Base-by-base conservation (phyloP, 2,113 vertebrate species). In the Amphiprion ocellaris region DNA sequence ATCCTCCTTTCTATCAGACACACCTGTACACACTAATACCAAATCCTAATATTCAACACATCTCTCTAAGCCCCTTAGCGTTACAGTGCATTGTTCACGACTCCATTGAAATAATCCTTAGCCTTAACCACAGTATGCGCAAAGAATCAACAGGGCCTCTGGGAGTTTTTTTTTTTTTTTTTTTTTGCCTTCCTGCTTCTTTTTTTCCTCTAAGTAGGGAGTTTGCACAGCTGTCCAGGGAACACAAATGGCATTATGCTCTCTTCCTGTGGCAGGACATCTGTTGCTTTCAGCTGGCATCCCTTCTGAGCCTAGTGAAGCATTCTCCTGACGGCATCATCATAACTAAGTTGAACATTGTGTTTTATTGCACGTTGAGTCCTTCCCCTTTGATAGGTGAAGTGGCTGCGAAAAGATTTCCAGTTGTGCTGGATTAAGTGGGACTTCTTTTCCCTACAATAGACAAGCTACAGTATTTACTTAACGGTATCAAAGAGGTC, bases 181-280 rank as follows among this genome's bases (percentile, higher is more conserved):
- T 54, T 80, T 85, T 3, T 26, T n/a, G 44, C 54, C 66, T 78
- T 19, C 49, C 70, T 79, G 52, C 16, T 23, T 68, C 37, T 66
- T 44, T 69, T 74, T 67, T 77, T 74, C 46, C 82, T 82, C 74
- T 66, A 69, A 81, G 81, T 76, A 49, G 52, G 62, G 69, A 77
- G 76, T 87, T 90, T 85, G 83, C 85, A 85, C 90, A 92, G 89
- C 89, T 90, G 87, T 78, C 87, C 19, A 0, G 30, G 81, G 37
- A 77, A 53, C 77, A 77, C 87, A 89, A 87, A 85, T 86, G 78
- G 74, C 82, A 66, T 82, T 75, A 69, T 47, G 21, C 76, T 59
- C 72, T 69, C 81, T 81, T 83, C 81, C 70, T 72, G 85, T 82
- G 72, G 77, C 73, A 85, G 72, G 86, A 80, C 91, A 90, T 89